Evolutionary conservation across 2,113 vertebrate species (phyloP).

Genomic region (Salvelinus sp.): DNA sequence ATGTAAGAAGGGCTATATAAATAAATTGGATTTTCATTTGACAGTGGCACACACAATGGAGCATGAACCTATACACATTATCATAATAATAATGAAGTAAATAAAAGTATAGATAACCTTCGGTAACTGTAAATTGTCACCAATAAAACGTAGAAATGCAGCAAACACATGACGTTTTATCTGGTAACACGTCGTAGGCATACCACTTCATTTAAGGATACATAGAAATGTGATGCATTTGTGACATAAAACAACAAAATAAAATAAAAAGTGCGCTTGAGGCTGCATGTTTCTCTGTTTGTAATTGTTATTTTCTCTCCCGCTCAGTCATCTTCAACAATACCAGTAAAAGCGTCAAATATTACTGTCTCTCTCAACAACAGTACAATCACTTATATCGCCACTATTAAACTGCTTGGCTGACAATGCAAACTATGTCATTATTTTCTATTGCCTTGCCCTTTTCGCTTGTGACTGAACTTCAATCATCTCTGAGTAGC

Average conservation of each 20-base stretch:
- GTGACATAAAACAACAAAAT: background rate
- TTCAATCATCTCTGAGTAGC: background rate
- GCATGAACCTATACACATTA: background rate
- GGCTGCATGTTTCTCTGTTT: background rate
- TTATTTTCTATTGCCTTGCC: background rate
- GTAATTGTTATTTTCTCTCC: constrained; percentile 5
- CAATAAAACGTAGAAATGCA: too few species aligned
- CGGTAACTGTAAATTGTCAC: background rate
- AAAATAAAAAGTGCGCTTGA: background rate
- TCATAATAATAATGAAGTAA: too few species aligned
- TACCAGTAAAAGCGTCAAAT: constrained; percentile 5
- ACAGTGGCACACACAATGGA: background rate
- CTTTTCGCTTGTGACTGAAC: too few species aligned
- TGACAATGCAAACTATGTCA: background rate
- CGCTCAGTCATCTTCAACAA: constrained; percentile 4
- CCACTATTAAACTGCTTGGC: background rate
- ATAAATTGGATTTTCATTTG: too few species aligned
- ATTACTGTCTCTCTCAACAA: constrained; percentile 6
- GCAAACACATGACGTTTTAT: too few species aligned
- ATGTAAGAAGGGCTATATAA: too few species aligned
- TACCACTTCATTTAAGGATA: background rate
- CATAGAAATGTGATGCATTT: too few species aligned
- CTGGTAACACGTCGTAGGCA: too few species aligned
- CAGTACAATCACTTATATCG: background rate
- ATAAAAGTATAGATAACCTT: too few species aligned